phyloP scores from a whole-genome alignment of 2,113 vertebrate genomes.

The Steatornis caripensis region DNA sequence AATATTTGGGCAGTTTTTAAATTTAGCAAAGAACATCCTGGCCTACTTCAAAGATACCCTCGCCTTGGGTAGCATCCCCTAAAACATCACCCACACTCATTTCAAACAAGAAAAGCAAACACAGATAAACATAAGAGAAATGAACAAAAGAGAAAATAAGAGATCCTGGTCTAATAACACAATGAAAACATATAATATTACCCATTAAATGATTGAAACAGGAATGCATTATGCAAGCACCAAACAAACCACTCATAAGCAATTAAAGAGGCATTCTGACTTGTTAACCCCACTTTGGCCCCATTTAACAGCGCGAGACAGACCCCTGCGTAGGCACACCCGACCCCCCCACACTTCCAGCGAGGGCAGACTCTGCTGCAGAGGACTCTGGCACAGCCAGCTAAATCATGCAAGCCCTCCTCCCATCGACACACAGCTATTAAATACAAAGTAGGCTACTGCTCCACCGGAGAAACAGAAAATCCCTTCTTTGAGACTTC shows the following conservation, averaged over 20 bases:
- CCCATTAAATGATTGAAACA: background rate
- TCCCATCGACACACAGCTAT: background rate
- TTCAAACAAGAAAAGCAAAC: background rate
- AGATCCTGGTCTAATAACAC: background rate
- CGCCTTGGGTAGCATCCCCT: background rate
- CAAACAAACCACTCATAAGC: background rate
- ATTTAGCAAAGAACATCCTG: constrained; percentile 79
- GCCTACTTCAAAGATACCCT: constrained; percentile 73
- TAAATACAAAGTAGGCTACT: background rate
- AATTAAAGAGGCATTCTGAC: background rate
- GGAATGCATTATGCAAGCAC: background rate
- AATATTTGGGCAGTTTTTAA: constrained; percentile 76
- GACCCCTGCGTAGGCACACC: rapidly evolving
- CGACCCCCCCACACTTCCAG: rapidly evolving
- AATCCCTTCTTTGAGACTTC: background rate
- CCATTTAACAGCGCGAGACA: background rate
- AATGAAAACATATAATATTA: background rate
- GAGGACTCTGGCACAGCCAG: background rate
- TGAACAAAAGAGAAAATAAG: background rate
- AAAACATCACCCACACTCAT: background rate
- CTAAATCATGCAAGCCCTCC: background rate
- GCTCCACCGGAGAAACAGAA: background rate
- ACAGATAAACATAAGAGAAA: background rate
- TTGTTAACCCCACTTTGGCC: background rate
- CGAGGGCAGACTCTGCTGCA: background rate